Conservation (phyloP, 2,888 invertebrate genomes). For the Orthosia gothica region DNA sequence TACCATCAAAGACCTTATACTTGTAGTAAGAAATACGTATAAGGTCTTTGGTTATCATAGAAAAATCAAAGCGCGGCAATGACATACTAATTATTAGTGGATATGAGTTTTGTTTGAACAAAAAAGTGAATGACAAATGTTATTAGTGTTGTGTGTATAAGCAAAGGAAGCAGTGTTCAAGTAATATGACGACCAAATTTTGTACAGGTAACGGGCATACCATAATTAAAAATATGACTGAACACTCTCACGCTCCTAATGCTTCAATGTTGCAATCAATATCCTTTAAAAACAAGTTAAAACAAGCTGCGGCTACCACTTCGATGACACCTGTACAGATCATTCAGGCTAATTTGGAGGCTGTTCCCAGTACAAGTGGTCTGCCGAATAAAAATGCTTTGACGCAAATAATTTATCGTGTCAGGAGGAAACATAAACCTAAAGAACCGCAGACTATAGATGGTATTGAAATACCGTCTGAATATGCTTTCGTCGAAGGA, state of each 20-base stretch:
- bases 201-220: constrained; percentile 8
- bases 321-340: too few relatives aligned
- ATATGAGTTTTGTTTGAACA: neutral
- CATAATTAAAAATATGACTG: constrained; percentile 2
- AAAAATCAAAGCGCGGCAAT: neutral
- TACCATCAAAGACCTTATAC: too few relatives aligned
- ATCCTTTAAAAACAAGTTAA: too few relatives aligned
- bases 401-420: constrained; percentile 1
- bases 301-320: neutral
- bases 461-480: constrained; percentile 28
- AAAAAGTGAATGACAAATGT: constrained; percentile 2
- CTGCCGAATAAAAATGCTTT: constrained; percentile 9
- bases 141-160: constrained; percentile 16
- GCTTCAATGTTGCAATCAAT: constrained; percentile 22
- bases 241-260: constrained; percentile 16
- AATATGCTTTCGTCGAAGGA: constrained; percentile 31
- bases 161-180: constrained; percentile 8
- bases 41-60: too few relatives aligned
- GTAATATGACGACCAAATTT: constrained; percentile 4
- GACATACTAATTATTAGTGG: neutral
- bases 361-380: constrained; percentile 1
- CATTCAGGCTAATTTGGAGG: neutral
- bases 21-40: too few relatives aligned
- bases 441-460: constrained; percentile 26
- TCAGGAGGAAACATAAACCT: constrained; percentile 15